Evolutionary conservation across 2,888 invertebrate species (phyloP), one percentile per base, ranked within the genome.

Genomic region (Trissoscelio sp.): DNA sequence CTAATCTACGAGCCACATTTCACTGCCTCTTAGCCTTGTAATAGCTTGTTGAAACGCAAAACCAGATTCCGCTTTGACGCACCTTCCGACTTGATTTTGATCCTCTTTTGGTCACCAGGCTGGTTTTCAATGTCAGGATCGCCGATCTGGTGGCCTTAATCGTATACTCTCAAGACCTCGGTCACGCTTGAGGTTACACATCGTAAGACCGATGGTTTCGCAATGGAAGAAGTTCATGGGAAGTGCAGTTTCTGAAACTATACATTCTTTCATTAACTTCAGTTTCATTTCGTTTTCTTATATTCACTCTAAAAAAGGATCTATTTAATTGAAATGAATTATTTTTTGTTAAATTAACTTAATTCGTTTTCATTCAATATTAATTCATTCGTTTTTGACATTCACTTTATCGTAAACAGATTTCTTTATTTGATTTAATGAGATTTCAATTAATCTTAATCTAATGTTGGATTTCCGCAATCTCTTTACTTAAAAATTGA

Each of bases 81-180:
- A 62, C 39, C 14, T 67, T 81, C 16, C 12, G 24, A 39, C 12
- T 53, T 24, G 24, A 34, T 79, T 58, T 16, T 39, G 48, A 37
- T 82, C 58, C 12, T 66, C 14, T 70, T 66, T 58, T 31, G 62
- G 58, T 66, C 48, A 58, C 46, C 20, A 42, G 55, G 28, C 48
- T 46, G 7, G 66, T 28, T 62, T 44, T 66, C 53, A 60, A 57
- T 60, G 78, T 80, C 83, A 81, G 67, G 81, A 74, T 31, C 46
- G 75, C 74, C 84, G 66, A 69, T 87, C 87, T 62, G 87, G 85
- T 53, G 87, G 86, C 77, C 86, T 83, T 39, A 83, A 79, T 46
- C 84, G 84, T 81, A 84, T 84, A 83, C 81, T 85, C 72, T 85
- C 83, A 62, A 85, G 81, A 83, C 85, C 83, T 67, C 86, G 84